Conservation (phyloP, 2,888 invertebrate species). For the Drosophila stalkeri region DNA sequence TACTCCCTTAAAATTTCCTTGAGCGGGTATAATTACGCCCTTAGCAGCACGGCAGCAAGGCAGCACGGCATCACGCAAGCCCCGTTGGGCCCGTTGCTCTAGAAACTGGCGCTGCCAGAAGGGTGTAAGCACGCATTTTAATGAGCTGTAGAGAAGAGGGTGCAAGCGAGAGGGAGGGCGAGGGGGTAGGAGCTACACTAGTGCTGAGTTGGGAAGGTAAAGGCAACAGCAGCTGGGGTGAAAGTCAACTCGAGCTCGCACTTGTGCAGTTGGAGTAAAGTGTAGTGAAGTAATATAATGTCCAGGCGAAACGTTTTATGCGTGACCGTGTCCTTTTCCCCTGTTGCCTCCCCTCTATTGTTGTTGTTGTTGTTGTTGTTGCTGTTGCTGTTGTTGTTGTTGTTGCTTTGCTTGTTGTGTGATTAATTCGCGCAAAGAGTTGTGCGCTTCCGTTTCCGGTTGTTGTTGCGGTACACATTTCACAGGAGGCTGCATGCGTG, state of each 20-base stretch:
- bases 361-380: not conserved
- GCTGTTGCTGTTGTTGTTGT: conserved; percentile 1
- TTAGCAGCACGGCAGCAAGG: conserved; percentile 8
- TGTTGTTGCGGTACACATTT: conserved; percentile 68
- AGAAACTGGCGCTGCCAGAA: not conserved
- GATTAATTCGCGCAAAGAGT: conserved; percentile 82
- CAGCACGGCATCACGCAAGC: conserved; percentile 49
- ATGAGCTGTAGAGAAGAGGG: conserved; percentile 28
- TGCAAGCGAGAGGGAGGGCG: not conserved
- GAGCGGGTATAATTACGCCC: conserved; percentile 35
- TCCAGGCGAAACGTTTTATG: conserved; percentile 45
- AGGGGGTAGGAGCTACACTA: not conserved
- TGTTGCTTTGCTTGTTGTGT: conserved; percentile 67
- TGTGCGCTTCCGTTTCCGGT: conserved; percentile 81
- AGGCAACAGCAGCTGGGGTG: not conserved
- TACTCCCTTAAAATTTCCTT: not conserved
- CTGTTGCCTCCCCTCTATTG: too few relatives aligned
- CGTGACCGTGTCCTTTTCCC: conserved; percentile 43
- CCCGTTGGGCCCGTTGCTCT: conserved; percentile 22
- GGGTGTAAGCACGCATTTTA: conserved; percentile 46
- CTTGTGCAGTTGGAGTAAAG: not conserved
- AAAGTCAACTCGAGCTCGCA: conserved; percentile 13
- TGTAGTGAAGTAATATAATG: conserved; percentile 40
- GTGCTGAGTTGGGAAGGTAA: conserved; percentile 3
- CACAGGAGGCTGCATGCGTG: conserved; percentile 75